These are phyloP conservation scores for Drosophila austrosaltans DNA, from an alignment of 2,888 invertebrate species.

Conservation along the genomic window DNA sequence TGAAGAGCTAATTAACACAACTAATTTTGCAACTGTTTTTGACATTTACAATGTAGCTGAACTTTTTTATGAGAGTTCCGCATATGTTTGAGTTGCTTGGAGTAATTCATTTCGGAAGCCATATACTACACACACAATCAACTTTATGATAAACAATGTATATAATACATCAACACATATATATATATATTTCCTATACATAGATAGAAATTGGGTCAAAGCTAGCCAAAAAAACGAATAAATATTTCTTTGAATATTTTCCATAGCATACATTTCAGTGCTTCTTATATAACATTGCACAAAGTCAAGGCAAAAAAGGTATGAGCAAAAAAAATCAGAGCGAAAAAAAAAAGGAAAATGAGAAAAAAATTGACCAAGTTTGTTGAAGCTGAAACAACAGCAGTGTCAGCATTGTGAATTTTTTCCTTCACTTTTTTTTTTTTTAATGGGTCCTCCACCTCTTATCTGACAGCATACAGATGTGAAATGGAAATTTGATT, in stretches of 20 bases:
- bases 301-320: slow-evolving; percentile 17
- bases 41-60: slow-evolving; percentile 66
- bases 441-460: slow-evolving; percentile 21
- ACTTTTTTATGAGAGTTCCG: slow-evolving; percentile 48
- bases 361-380: slow-evolving; percentile 39
- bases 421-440: slow-evolving; percentile 1
- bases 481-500: slow-evolving; percentile 21
- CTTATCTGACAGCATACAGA: slow-evolving; percentile 65
- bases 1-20: slow-evolving; percentile 77
- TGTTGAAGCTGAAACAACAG: slow-evolving; percentile 20
- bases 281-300: slow-evolving; percentile 51
- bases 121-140: neutral
- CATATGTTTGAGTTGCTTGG: slow-evolving; percentile 1
- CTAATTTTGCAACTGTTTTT: slow-evolving; percentile 74
- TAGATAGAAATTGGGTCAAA: slow-evolving; percentile 57
- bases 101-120: slow-evolving; percentile 11
- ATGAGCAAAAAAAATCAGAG: neutral
- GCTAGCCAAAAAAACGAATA: slow-evolving; percentile 25
- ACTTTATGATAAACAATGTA: slow-evolving; percentile 7
- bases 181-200: slow-evolving; percentile 17
- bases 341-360: neutral
- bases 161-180: neutral
- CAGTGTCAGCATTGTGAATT: slow-evolving; percentile 17
- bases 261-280: slow-evolving; percentile 59
- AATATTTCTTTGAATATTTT: slow-evolving; percentile 55